These are phyloP conservation scores for Eupeodes luniger DNA, from an alignment of 2,888 invertebrate species.

Conservation along the genomic window DNA sequence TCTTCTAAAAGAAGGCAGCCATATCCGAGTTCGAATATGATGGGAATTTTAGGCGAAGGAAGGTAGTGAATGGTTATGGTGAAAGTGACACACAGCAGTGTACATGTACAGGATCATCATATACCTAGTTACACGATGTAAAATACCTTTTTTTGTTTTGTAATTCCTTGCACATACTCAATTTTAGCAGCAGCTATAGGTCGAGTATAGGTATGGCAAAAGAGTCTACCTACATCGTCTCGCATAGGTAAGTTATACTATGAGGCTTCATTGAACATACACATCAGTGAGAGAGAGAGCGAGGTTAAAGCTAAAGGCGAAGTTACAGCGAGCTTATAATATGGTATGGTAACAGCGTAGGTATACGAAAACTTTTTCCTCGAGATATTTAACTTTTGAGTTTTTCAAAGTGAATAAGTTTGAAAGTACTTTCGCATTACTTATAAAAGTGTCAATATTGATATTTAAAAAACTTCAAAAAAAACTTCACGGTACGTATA, in stretches of 20 bases:
- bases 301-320: not conserved
- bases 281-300: too few species aligned
- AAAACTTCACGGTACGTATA: not conserved
- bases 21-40: too few species aligned
- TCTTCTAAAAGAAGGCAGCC: too few species aligned
- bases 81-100: conserved; percentile 31
- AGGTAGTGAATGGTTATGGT: not conserved
- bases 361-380: conserved; percentile 46
- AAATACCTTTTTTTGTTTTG: conserved; percentile 29
- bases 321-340: not conserved
- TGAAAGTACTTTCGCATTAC: conserved; percentile 64
- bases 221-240: not conserved
- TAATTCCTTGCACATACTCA: conserved; percentile 51
- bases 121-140: conserved; percentile 15
- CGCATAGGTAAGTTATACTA: too few species aligned
- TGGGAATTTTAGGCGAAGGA: not conserved
- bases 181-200: conserved; percentile 10
- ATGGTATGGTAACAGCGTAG: too few species aligned
- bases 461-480: conserved; percentile 41
- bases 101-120: not conserved
- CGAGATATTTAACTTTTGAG: conserved; percentile 9
- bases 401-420: conserved; percentile 62
- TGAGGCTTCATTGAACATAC: not conserved
- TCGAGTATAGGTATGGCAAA: not conserved
- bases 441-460: conserved; percentile 67